A percentile compares a stretch with the other conserved stretches of the same genome.
Conservation (phyloP, 2,888 invertebrate species). For the Netelia inedita region DNA sequence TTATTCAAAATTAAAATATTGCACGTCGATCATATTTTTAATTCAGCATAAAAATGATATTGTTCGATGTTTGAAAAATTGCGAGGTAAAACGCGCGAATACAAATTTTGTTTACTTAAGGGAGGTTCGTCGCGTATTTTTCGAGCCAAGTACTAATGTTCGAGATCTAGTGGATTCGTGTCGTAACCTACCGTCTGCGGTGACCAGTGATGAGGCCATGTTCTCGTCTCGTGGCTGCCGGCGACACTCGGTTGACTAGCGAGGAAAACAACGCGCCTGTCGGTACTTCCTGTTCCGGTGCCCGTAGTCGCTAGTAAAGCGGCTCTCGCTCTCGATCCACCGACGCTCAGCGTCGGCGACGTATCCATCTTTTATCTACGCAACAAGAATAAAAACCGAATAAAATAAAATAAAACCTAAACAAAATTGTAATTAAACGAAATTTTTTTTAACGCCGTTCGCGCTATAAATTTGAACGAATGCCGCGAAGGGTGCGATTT, state of each 20-base stretch:
- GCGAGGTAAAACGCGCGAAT: no score
- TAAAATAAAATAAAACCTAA: neutral
- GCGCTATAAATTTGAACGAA: no score
- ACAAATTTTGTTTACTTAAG: no score
- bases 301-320: constrained; percentile 81
- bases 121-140: no score
- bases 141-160: neutral
- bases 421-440: constrained; percentile 6
- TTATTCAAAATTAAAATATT: no score
- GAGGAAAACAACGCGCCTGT: constrained; percentile 83
- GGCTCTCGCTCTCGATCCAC: constrained; percentile 82
- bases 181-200: constrained; percentile 81
- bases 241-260: constrained; percentile 76
- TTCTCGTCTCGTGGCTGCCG: constrained; percentile 80
- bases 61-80: no score
- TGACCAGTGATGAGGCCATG: constrained; percentile 84
- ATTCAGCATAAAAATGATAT: no score
- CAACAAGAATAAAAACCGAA: neutral
- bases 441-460: neutral
- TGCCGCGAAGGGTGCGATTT: no score
- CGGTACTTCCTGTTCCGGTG: constrained; percentile 80
- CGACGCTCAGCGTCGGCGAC: constrained; percentile 82
- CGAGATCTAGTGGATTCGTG: constrained; percentile 50
- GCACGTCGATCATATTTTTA: no score
- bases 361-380: constrained; percentile 79